Evolutionary conservation across 1,140 invertebrate species (phyloP).

Genomic region (Drosophila ercepeae): DNA sequence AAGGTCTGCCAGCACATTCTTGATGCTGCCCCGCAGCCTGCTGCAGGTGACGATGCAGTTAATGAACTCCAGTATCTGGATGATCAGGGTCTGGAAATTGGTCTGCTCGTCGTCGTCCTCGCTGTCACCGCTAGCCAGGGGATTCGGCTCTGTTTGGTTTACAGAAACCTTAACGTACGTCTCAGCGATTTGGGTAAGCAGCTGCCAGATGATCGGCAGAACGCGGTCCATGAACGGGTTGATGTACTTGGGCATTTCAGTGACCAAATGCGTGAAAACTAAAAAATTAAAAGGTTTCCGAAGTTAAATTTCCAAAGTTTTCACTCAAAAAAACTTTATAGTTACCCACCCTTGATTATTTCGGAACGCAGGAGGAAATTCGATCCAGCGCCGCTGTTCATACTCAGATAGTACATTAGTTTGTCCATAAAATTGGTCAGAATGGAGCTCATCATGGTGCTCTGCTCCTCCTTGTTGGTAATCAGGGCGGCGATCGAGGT

Average conservation of each 20-base stretch:
- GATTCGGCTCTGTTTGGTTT: constrained; percentile 75
- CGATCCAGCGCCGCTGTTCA: constrained; percentile 86
- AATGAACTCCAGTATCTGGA: constrained; percentile 91
- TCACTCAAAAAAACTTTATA: no score
- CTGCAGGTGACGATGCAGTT: constrained; percentile 87
- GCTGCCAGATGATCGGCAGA: constrained; percentile 89
- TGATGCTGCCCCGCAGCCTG: constrained; percentile 87
- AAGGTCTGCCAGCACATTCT: constrained; percentile 88
- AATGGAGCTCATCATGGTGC: constrained; percentile 88
- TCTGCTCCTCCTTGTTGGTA: constrained; percentile 88
- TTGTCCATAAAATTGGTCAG: constrained; percentile 90
- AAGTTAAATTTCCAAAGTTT: no score
- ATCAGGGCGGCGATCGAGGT: constrained; percentile 86
- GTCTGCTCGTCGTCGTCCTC: constrained; percentile 87
- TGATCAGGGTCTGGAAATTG: constrained; percentile 90
- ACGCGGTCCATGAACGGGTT: constrained; percentile 87
- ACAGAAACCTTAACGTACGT: constrained; percentile 80
- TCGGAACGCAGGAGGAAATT: constrained; percentile 90
- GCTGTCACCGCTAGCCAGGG: constrained; percentile 58
- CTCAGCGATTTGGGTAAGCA: constrained; percentile 88
- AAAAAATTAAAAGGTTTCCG: neutral
- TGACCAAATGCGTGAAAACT: constrained; percentile 87
- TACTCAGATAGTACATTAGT: constrained; percentile 87
- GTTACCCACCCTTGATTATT: constrained; percentile 88
- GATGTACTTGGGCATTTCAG: constrained; percentile 88